Base-by-base conservation (phyloP, 2,797 vertebrate genomes). In the Falco biarmicus region DNA sequence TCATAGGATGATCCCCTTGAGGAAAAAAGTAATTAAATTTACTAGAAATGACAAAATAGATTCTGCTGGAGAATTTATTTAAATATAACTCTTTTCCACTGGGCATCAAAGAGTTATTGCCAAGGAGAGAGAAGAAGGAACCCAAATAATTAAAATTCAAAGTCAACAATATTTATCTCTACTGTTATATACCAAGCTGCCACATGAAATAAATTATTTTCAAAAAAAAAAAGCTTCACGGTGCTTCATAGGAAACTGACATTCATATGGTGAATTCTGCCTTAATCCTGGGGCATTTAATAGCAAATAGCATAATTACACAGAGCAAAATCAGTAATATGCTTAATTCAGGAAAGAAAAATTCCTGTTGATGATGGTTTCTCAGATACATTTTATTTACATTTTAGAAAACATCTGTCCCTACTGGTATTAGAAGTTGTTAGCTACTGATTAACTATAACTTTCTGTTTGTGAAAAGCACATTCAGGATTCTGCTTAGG, bases 391-490 rank as follows among this genome's bases (percentile, higher is more conserved):
- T 86, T 94, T 94, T 84, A 73, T 69, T 95, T 86, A 65, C 69
- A 81, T 88, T 86, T 90, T 66, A 82, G 65, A 73, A 92, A 95
- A 92, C 89, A 96, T 95, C 89, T 95, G 85, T 91, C 91, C 32
- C 39, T 78, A 47, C 61, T 81, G 57, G 79, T 71, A 84, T 47
- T 81, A 41, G 53, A 90, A 90, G 76, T 90, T 87, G 65, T 81
- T 94, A 88, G 48, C 73, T 82, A 16, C 1, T 69, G 6, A 91
- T 95, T 92, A 84, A 86, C 73, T 86, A 9, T 64, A 84, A 65
- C 28, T 34, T 93, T 90, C 85, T 7, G 1, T 50, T 82, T 83
- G 53, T 80, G 64, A 89, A 92, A 90, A 87, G 45, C 53, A 45
- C 15, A 79, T 92, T 93, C 68, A 83, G 12, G 15, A 34, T 80